These are phyloP conservation scores for Phaedon cochleariae DNA, from an alignment of 2,888 invertebrate species.

Conservation along the genomic window DNA sequence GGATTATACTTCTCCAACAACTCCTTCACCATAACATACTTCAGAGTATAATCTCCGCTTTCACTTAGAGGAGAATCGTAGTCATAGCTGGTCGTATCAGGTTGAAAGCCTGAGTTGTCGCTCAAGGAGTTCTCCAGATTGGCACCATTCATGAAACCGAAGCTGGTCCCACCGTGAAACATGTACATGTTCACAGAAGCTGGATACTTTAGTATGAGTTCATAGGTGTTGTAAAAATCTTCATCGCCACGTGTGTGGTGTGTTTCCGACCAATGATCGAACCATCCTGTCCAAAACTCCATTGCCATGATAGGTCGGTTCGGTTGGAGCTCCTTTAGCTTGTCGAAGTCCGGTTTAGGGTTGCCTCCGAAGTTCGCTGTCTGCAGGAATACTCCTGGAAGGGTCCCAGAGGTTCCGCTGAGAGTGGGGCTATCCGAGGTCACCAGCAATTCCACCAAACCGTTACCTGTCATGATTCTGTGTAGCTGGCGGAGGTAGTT, in stretches of 20 bases:
- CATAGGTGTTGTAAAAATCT: conserved; percentile 39
- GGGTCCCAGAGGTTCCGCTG: conserved; percentile 33
- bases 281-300: conserved; percentile 70
- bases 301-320: conserved; percentile 66
- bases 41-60: conserved; percentile 87
- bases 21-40: conserved; percentile 75
- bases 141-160: conserved; percentile 73
- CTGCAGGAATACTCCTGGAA: conserved; percentile 61
- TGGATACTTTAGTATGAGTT: conserved; percentile 48
- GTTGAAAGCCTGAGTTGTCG: conserved; percentile 53
- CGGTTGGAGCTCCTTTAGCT: conserved; percentile 61
- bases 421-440: conserved; percentile 64
- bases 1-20: conserved; percentile 57
- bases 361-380: conserved; percentile 66
- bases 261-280: conserved; percentile 66
- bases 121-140: conserved; percentile 43
- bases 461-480: conserved; percentile 53
- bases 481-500: conserved; percentile 56
- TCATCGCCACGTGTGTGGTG: conserved; percentile 51
- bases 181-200: conserved; percentile 87
- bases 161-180: conserved; percentile 93
- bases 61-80: conserved; percentile 90
- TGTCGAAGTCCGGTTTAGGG: conserved; percentile 61
- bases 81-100: conserved; percentile 63
- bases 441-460: conserved; percentile 63